Conservation (phyloP, 2,113 vertebrate species). For the Equus quagga region DNA sequence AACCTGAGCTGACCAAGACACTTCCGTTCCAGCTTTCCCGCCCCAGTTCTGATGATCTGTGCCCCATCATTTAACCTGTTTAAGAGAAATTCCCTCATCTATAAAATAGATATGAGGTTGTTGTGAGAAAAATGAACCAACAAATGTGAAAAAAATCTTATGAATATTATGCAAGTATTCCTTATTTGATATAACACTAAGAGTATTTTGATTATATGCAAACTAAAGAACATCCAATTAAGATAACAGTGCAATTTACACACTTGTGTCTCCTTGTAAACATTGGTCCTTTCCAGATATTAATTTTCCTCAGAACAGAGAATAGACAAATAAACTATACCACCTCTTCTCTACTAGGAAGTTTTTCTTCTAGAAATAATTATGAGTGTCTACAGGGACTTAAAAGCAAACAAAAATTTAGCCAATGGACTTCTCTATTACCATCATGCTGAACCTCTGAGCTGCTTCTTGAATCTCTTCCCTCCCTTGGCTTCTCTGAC, state of each 20-base stretch:
- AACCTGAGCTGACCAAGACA: neutral
- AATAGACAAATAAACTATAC: neutral
- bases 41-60: neutral
- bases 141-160: neutral
- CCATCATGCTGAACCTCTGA: neutral
- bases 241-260: neutral
- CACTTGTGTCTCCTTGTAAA: neutral
- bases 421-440: neutral
- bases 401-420: neutral
- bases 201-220: neutral
- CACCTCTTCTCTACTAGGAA: neutral
- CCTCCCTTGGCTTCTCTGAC: neutral
- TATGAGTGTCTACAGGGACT: neutral
- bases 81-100: neutral
- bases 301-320: neutral
- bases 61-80: neutral
- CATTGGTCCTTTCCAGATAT: neutral
- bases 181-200: neutral
- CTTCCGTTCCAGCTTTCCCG: neutral
- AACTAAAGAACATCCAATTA: neutral
- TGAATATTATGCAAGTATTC: neutral
- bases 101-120: neutral
- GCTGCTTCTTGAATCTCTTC: neutral
- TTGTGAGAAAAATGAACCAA: neutral
- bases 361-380: neutral